Conservation (phyloP, 2,888 invertebrate genomes). For the Cosmia pyralina region DNA sequence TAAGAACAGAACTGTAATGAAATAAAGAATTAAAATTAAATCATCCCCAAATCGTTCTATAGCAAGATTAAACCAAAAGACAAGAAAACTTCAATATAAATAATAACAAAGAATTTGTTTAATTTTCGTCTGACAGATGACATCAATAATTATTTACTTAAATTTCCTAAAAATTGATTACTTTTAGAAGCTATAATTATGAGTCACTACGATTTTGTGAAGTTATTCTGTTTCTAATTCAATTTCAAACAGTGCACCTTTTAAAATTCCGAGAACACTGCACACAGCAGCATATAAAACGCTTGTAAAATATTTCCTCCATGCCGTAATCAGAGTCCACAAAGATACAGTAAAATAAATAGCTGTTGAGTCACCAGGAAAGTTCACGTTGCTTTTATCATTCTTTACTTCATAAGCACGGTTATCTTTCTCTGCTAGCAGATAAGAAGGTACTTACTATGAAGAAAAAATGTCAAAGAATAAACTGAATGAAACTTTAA, state of each 20-base stretch:
- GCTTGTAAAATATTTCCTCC: constrained; percentile 52
- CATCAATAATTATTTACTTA: too few species aligned
- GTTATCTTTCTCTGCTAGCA: constrained; percentile 13
- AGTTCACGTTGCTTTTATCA: constrained; percentile 42
- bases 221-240: constrained; percentile 22
- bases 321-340: constrained; percentile 45
- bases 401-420: constrained; percentile 17
- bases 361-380: constrained; percentile 38
- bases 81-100: neutral
- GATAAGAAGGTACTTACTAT: constrained; percentile 27
- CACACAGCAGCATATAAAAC: constrained; percentile 18
- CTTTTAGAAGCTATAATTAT: neutral
- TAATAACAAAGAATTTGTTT: too few species aligned
- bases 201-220: constrained; percentile 16
- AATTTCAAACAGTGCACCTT: constrained; percentile 48
- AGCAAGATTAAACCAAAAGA: neutral
- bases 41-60: neutral
- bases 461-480: constrained; percentile 8
- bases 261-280: constrained; percentile 48
- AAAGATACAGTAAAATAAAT: constrained; percentile 44
- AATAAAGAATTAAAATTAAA: neutral
- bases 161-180: too few species aligned
- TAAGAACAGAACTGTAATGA: neutral
- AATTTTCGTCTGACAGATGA: too few species aligned
- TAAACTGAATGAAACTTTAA: constrained; percentile 12